Base-by-base conservation (phyloP, 2,888 invertebrate genomes). In the Tachina grossa region DNA sequence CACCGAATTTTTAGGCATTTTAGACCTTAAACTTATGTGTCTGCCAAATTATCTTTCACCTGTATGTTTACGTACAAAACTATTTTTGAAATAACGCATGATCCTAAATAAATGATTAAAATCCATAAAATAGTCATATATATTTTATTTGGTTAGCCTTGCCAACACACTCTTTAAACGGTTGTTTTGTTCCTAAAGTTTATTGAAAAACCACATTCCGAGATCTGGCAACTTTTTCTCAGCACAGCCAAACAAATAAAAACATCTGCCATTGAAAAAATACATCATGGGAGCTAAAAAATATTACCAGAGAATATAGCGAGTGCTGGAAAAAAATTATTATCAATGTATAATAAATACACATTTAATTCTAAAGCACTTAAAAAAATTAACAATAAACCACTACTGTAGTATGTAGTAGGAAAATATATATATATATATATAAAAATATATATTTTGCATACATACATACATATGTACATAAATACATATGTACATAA, bases 391-490 rank as follows among this genome's bases (percentile, higher is more conserved):
- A 65, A 61, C 55, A 76, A 76, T 16, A 72, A 66, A 53, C 77
- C 53, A 80, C 65, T 66, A 65, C 66, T 43, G 72, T 65, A 80
- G 63, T 80, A 74, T 72, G 41, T 74, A 76, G 63, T 68, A 66
- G 51, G 65, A 65, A 49, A 31, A 22, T 31, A 59, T n/a, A 41
- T 39, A 72, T 11, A 76, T 45, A 45, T 65, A 65, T 53, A n/a
- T n/a, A n/a, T n/a, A n/a, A n/a, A n/a, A n/a, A n/a, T n/a, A n/a
- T n/a, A n/a, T n/a, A n/a, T n/a, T n/a, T n/a, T n/a, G n/a, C n/a
- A n/a, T 22, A 63, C 41, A 63, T 49, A n/a, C 19, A 69, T 19
- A 45, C 39, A 68, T n/a, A 31, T 31, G 31, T 31, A n/a, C n/a
- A n/a, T n/a, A n/a, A n/a, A n/a, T n/a, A n/a, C n/a, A n/a, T 22